phyloP scores from a whole-genome alignment of 64 coral and sea anemone species.

The Actinia tenebrosa region DNA sequence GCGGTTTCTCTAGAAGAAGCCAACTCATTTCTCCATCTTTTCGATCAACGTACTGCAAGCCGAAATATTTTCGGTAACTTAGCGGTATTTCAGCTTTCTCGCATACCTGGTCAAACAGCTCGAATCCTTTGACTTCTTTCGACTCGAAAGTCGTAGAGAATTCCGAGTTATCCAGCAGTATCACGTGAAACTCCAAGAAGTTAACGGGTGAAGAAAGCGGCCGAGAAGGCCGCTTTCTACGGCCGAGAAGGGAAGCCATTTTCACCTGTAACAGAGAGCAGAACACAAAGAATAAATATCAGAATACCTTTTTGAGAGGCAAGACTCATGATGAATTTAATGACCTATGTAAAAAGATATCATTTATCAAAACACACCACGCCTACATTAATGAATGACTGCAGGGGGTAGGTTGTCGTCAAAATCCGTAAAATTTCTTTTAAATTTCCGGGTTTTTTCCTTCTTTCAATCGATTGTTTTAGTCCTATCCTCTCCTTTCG shows the following conservation, averaged over 20 bases:
- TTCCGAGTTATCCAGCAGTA: conserved; percentile 75
- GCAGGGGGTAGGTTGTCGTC: background rate
- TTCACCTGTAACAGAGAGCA: background rate
- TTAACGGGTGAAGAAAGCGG: background rate
- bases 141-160: conserved; percentile 57
- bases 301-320: background rate
- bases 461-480: background rate
- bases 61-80: conserved; percentile 58
- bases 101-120: conserved; percentile 69
- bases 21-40: conserved; percentile 74
- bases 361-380: conserved; percentile 4
- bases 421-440: too few relatives aligned
- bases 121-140: conserved; percentile 19
- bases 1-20: conserved; percentile 64
- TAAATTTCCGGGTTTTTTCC: too few relatives aligned
- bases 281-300: background rate
- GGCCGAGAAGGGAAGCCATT: background rate
- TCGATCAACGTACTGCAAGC: conserved; percentile 61
- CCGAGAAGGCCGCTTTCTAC: too few relatives aligned
- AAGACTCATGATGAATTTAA: background rate
- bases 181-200: conserved; percentile 59
- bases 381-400: background rate
- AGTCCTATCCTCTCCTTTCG: background rate
- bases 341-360: background rate
- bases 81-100: conserved; percentile 49